These are phyloP conservation scores for Forbesichthys agassizii DNA, from an alignment of 2,113 vertebrate genomes.

Conservation along the genomic window DNA sequence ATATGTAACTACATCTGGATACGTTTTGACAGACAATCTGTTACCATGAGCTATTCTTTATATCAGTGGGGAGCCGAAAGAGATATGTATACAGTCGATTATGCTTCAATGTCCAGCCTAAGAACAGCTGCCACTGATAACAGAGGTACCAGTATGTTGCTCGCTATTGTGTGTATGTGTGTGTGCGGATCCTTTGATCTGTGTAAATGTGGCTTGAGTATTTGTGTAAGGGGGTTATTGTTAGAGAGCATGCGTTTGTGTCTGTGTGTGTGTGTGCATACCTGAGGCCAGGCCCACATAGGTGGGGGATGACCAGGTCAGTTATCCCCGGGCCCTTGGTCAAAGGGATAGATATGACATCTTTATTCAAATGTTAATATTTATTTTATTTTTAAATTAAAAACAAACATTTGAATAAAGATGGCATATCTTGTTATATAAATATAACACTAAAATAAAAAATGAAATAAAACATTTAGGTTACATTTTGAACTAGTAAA, in stretches of 20 bases:
- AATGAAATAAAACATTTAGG: no score
- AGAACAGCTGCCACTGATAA: conserved; percentile 34
- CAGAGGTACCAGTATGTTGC: conserved; percentile 1
- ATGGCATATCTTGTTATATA: no score
- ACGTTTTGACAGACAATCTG: conserved; percentile 27
- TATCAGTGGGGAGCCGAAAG: neutral
- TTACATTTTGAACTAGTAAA: no score
- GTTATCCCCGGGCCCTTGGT: no score
- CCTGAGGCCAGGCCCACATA: neutral
- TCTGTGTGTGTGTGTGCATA: neutral
- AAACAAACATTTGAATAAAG: no score
- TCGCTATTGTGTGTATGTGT: conserved; percentile 3
- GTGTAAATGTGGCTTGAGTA: neutral
- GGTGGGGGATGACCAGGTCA: no score
- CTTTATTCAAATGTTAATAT: no score
- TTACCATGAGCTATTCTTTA: conserved; percentile 16
- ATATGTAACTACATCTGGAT: conserved; percentile 8
- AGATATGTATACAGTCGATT: neutral
- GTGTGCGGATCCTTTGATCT: neutral
- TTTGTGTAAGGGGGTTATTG: neutral
- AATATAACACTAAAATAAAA: no score
- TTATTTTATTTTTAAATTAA: no score
- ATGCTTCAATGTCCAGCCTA: conserved; percentile 19
- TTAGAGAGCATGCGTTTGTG: neutral
- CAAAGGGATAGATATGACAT: no score